Evolutionary conservation across 1,140 invertebrate species (phyloP).

Genomic region (Conus ventricosus): DNA sequence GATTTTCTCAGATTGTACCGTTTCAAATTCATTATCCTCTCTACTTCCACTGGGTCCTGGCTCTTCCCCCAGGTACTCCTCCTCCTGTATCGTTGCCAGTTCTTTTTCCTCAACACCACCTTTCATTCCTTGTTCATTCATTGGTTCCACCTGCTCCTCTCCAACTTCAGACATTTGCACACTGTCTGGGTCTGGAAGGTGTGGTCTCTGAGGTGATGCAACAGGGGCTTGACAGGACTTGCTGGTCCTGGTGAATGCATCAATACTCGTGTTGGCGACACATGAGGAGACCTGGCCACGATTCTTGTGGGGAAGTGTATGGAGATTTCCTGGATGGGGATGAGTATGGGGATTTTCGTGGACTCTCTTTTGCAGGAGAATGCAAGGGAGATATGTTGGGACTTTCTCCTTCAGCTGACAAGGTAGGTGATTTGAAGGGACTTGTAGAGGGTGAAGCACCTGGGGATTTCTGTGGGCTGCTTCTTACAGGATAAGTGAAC

Average conservation of each 20-base stretch:
- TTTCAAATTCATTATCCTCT: not conserved
- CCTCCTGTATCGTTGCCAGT: not conserved
- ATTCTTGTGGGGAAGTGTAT: not conserved
- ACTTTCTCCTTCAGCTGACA: not conserved
- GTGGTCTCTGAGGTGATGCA: not conserved
- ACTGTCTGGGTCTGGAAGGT: not conserved
- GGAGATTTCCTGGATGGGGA: not conserved
- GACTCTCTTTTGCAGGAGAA: not conserved
- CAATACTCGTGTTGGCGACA: not conserved
- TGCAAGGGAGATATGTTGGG: not conserved
- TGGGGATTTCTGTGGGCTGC: slow-evolving; percentile 11
- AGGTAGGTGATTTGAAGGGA: not conserved
- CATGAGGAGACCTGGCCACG: not conserved
- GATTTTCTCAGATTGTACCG: not conserved
- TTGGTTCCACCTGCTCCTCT: not conserved
- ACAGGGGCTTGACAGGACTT: slow-evolving; percentile 7
- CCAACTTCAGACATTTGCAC: not conserved
- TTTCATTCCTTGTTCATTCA: not conserved
- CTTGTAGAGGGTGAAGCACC: not conserved
- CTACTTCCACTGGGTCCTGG: not conserved
- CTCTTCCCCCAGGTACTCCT: not conserved
- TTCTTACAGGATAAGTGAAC: not conserved
- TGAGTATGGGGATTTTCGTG: not conserved
- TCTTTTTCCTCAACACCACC: not conserved
- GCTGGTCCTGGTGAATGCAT: not conserved